Conservation (phyloP, 2,888 invertebrate genomes). For the Ypsolopha sequella region DNA sequence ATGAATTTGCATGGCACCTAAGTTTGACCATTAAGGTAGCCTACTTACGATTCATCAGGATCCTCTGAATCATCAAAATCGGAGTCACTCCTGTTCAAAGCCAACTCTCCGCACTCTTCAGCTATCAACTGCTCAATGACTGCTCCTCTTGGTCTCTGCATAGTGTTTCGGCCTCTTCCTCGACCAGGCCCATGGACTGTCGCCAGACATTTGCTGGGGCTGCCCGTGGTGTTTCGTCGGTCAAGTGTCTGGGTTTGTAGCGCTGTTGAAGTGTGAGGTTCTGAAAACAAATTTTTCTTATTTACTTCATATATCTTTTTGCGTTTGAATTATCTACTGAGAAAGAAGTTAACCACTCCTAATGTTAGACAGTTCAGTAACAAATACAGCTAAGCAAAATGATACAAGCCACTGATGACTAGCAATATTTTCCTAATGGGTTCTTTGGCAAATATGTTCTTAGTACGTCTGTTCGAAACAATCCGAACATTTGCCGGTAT, state of each 20-base stretch:
- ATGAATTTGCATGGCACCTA: background rate
- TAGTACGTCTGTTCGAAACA: too few species aligned
- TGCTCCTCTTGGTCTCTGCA: constrained; percentile 49
- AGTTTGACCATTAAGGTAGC: background rate
- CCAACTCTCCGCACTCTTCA: constrained; percentile 54
- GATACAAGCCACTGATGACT: too few species aligned
- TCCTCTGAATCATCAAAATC: constrained; percentile 74
- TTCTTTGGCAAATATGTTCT: too few species aligned
- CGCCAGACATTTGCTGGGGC: constrained; percentile 43
- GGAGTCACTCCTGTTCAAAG: constrained; percentile 58
- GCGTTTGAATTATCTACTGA: too few species aligned
- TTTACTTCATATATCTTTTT: too few species aligned
- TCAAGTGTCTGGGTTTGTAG: constrained; percentile 60
- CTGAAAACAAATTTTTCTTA: constrained; percentile 20
- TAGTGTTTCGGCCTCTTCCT: constrained; percentile 30
- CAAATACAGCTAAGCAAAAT: too few species aligned
- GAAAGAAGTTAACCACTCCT: background rate
- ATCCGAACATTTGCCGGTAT: too few species aligned
- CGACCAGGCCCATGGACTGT: constrained; percentile 50
- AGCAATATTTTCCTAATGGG: too few species aligned
- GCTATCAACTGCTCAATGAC: constrained; percentile 59
- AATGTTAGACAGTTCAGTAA: too few species aligned
- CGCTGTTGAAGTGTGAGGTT: constrained; percentile 61
- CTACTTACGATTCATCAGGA: constrained; percentile 60
- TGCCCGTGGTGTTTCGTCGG: constrained; percentile 36